Conservation (phyloP, 1,140 invertebrate genomes). For the Drosophila tani region DNA sequence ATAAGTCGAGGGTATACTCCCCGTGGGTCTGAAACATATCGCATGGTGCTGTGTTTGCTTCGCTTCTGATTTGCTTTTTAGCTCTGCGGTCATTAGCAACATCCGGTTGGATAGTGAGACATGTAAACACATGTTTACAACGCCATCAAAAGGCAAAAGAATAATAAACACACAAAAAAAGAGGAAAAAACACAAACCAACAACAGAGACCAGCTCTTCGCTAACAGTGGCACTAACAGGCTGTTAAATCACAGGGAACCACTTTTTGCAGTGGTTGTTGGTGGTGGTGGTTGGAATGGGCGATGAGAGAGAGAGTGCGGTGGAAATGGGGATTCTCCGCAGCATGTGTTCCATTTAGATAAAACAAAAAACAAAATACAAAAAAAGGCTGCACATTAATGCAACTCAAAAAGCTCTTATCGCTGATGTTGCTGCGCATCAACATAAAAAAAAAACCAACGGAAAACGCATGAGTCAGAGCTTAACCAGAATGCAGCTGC, state of each 20-base stretch:
- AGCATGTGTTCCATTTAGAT: slow-evolving; percentile 73
- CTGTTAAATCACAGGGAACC: slow-evolving; percentile 35
- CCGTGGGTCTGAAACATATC: neutral
- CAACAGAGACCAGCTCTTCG: slow-evolving; percentile 11
- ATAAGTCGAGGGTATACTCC: neutral
- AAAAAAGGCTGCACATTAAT: slow-evolving; percentile 45
- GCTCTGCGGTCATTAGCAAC: slow-evolving; percentile 73
- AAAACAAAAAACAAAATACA: slow-evolving; percentile 43
- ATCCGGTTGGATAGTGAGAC: slow-evolving; percentile 68
- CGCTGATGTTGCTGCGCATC: slow-evolving; percentile 31
- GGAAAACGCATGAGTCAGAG: slow-evolving; percentile 51
- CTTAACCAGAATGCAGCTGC: slow-evolving; percentile 48
- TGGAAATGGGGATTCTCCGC: slow-evolving; percentile 9
- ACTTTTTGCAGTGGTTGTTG: slow-evolving; percentile 24
- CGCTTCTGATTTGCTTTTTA: slow-evolving; percentile 52
- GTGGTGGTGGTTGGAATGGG: neutral
- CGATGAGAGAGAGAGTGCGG: neutral
- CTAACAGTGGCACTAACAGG: slow-evolving; percentile 50
- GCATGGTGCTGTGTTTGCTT: slow-evolving; percentile 20
- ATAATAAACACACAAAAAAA: slow-evolving; percentile 39
- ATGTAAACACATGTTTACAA: slow-evolving; percentile 80
- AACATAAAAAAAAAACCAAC: slow-evolving; percentile 3
- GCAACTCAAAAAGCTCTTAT: slow-evolving; percentile 50
- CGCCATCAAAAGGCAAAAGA: slow-evolving; percentile 40
- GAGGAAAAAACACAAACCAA: slow-evolving; percentile 25